A percentile compares a stretch with the other conserved stretches of the same genome.
Evolutionary conservation across 2,797 vertebrate genomes (phyloP).

Genomic region (Alca torda): DNA sequence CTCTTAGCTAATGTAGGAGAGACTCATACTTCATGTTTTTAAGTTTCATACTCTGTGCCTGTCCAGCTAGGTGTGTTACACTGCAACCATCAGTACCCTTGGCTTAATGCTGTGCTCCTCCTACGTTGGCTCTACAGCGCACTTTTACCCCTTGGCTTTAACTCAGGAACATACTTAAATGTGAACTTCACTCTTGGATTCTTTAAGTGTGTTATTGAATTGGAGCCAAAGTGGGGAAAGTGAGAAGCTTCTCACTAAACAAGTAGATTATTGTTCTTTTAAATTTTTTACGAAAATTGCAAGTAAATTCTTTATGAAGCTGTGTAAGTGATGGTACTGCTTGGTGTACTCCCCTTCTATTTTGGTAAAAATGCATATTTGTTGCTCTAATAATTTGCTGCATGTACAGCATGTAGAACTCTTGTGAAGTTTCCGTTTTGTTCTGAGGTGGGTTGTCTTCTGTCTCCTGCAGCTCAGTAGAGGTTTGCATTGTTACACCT

Average conservation of each 20-base stretch:
- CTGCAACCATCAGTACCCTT: not conserved
- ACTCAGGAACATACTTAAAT: not conserved
- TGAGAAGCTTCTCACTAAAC: not conserved
- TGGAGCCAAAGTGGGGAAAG: not conserved
- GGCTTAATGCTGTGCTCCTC: not conserved
- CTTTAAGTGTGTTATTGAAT: not conserved
- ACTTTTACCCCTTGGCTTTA: not conserved
- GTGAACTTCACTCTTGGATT: not conserved
- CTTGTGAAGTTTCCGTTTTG: not conserved
- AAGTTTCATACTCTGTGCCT: not conserved
- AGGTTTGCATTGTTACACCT: not conserved
- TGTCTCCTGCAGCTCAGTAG: not conserved
- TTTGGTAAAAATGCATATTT: not conserved
- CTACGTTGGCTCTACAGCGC: not conserved
- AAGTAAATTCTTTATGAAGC: not conserved
- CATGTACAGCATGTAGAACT: not conserved
- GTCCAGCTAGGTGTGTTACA: not conserved
- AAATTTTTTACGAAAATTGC: not conserved
- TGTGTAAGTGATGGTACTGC: not conserved
- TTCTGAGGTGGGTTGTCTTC: not conserved
- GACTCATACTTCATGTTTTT: rapidly evolving
- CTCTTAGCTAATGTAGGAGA: not conserved
- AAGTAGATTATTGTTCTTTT: not conserved
- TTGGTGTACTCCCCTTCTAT: not conserved
- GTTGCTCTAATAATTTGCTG: not conserved